Evolutionary conservation across 2,797 vertebrate species (phyloP).

Genomic region (Tolypeutes matacus): DNA sequence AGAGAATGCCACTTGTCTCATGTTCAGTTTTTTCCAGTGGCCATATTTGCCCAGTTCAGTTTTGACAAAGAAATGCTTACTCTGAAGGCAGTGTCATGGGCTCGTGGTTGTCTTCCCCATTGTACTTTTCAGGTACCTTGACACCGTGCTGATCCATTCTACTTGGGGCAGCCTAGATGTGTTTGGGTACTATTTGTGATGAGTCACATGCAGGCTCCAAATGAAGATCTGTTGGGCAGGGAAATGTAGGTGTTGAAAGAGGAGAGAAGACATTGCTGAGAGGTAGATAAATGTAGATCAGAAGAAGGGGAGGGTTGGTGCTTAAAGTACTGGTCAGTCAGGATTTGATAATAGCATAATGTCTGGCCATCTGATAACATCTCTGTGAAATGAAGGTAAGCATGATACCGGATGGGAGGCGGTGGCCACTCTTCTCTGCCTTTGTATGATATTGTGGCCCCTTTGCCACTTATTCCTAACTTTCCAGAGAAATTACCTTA

Average conservation of each 20-base stretch:
- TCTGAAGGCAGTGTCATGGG: neutral
- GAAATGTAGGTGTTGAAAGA: neutral
- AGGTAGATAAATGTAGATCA: neutral
- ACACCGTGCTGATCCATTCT: neutral
- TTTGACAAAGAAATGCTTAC: neutral
- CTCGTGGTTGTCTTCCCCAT: neutral
- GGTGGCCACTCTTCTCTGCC: neutral
- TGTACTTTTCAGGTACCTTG: neutral
- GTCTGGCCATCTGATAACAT: neutral
- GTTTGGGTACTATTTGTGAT: neutral
- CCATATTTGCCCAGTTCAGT: neutral
- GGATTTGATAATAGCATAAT: neutral
- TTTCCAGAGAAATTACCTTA: neutral
- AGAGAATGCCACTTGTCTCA: neutral
- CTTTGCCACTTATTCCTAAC: neutral
- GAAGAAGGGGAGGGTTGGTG: neutral
- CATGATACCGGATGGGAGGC: fast-evolving
- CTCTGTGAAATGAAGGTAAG: neutral
- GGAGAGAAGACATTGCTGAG: neutral
- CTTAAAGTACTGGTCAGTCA: neutral
- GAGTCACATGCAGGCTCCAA: neutral
- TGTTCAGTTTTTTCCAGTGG: neutral
- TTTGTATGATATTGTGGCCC: neutral
- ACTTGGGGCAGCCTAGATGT: neutral
- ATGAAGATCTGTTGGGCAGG: neutral